A percentile compares a stretch with the other conserved stretches of the same genome.
Evolutionary conservation across 2,888 invertebrate species (phyloP).

Genomic region (Saturnia pavonia): DNA sequence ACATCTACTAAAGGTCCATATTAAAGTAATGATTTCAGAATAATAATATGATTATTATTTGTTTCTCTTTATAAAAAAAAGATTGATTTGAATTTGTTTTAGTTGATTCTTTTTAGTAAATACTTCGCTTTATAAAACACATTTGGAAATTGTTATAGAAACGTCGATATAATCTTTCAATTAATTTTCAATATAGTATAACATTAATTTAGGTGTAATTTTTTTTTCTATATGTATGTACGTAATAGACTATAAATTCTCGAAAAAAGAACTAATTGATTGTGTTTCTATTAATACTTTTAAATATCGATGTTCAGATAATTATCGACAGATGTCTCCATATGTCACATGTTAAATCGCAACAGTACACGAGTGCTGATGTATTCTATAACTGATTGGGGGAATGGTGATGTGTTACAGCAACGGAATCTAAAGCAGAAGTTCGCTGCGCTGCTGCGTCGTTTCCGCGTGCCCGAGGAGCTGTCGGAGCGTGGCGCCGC

Average conservation of each 20-base stretch:
- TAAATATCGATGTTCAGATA: too few species aligned
- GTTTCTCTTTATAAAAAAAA: too few species aligned
- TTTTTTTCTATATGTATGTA: neutral
- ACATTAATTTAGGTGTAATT: neutral
- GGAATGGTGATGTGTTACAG: conserved; percentile 66
- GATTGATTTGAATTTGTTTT: neutral
- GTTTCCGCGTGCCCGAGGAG: conserved; percentile 97
- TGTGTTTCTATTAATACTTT: too few species aligned
- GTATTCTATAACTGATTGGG: neutral
- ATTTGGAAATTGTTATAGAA: too few species aligned
- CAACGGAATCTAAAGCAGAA: conserved; percentile 98
- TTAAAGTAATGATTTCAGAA: too few species aligned
- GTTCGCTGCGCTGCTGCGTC: conserved; percentile 95
- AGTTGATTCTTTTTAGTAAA: neutral
- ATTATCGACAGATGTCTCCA: too few species aligned
- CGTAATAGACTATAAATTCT: neutral
- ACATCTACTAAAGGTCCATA: too few species aligned
- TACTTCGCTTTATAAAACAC: neutral
- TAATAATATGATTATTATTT: too few species aligned
- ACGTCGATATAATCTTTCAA: neutral
- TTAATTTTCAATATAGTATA: neutral
- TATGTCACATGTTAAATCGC: neutral
- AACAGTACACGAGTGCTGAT: neutral
- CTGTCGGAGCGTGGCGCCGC: conserved; percentile 85
- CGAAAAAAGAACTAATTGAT: too few species aligned